A percentile compares a stretch with the other conserved stretches of the same genome.
phyloP scores from a whole-genome alignment of 2,888 invertebrate species.

The Meiosimyza decipiens region DNA sequence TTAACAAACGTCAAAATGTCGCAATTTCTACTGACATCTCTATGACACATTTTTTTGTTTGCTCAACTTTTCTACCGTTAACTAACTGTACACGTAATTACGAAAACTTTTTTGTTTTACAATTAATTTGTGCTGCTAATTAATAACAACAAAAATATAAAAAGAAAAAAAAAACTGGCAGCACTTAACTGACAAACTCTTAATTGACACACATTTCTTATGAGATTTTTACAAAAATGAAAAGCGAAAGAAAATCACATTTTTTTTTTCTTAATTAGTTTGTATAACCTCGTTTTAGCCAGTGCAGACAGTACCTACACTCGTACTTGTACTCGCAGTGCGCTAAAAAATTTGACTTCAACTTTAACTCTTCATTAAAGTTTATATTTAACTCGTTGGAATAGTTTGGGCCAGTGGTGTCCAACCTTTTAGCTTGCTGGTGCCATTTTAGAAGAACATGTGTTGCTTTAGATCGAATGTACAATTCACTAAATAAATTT shows the following conservation, averaged over 20 bases:
- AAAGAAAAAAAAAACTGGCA: too few species aligned
- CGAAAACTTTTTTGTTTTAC: background rate
- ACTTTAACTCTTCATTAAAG: constrained; percentile 25
- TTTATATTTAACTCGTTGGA: background rate
- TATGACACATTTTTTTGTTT: constrained; percentile 10
- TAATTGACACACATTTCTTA: constrained; percentile 24
- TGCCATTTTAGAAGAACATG: too few species aligned
- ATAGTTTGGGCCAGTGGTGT: background rate
- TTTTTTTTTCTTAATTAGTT: too few species aligned
- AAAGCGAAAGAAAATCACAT: background rate
- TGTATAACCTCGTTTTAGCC: too few species aligned
- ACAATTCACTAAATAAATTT: too few species aligned
- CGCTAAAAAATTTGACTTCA: too few species aligned
- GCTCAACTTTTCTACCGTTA: constrained; percentile 20
- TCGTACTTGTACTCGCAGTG: too few species aligned
- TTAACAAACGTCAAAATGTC: background rate
- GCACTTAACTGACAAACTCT: background rate
- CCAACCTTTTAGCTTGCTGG: too few species aligned
- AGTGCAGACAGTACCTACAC: too few species aligned
- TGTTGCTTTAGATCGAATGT: too few species aligned
- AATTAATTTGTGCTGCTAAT: constrained; percentile 4
- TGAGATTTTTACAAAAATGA: constrained; percentile 27
- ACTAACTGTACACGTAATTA: constrained; percentile 1
- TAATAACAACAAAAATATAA: background rate
- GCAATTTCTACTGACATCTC: background rate